Evolutionary conservation across 2,113 vertebrate genomes (phyloP), one percentile per base, ranked within the genome.

Genomic region (Camelus dromedarius): DNA sequence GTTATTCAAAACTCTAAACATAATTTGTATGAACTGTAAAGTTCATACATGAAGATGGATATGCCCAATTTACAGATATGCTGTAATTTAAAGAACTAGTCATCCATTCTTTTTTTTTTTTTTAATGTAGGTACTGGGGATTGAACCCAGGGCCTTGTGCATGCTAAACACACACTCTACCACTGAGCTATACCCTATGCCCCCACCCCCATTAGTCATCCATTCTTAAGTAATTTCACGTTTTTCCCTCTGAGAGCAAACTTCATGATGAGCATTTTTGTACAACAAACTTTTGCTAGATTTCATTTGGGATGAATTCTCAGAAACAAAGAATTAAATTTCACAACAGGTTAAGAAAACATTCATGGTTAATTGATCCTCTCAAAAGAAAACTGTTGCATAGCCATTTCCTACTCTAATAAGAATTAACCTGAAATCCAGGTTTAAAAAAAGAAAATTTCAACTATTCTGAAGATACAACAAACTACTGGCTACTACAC

Each of bases 401-500:
- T 16, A 83, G 20, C 35, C 35, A 72, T 52, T 75, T n/a, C 52
- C 35, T 30, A 92, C 20, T 79, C 22, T 85, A 64, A 80, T 28
- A 69, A 89, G 89, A 86, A 89, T 19, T 38, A 76, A 75, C 26
- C 62, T 76, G 26, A 93, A 96, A 96, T 64, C 35, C 0, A 84
- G 10, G 13, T 66, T 91, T 83, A 62, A 75, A 80, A 85, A 76
- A 75, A 80, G 81, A 76, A 84, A 60, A 77, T 18, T 42, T 46
- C 54, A 79, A 72, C 19, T 26, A 8, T 81, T 94, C 20, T 73
- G 86, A 48, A 84, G 77, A 56, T 46, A 75, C 13, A 77, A 73
- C 20, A 35, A 89, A 77, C 67, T 83, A 80, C 14, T n/a, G 28
- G 67, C 30, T 20, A 89, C 26, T 84, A 69, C 98, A 98, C 97